Base-by-base conservation (phyloP, 2,113 vertebrate genomes). In the Phaethornis superciliosus region DNA sequence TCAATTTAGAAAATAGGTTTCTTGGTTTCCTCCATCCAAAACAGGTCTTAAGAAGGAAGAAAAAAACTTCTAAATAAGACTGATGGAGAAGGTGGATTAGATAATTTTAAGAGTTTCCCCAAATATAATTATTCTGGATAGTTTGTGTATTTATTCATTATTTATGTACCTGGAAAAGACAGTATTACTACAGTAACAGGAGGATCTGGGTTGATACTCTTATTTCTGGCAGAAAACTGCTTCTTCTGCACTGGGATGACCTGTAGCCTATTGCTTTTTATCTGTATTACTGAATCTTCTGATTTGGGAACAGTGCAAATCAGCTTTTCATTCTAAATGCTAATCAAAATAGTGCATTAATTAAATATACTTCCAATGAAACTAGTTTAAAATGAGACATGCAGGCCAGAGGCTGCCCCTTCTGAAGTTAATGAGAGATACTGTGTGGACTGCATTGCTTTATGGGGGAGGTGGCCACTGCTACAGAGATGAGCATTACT, bases 351-450 rank as follows among this genome's bases (percentile, higher is more conserved):
- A 44, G n/a, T 90, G 69, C 1, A 2, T 95, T 90, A 91, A 95
- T 95, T 96, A 86, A 91, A 93, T 75, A 49, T 58, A 91, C 19
- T 88, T 91, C 80, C 68, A 72, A 85, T 93, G 68, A 95, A 95
- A 71, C 40, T 83, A 78, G 49, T 85, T 91, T 81, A 80, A 78
- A 88, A 91, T 60, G 69, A 88, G 75, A 58, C 71, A 90, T 3
- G 2, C 33, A 71, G 46, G 42, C 69, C 32, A 44, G 60, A 88
- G 60, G 46, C 65, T 91, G 49, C 17, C n/a, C 64, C 81, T 94
- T 84, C 72, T 80, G 62, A 90, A 93, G 35, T 60, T 94, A 93
- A 95, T 76, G 40, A 91, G 40, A 90, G 65, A 70, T 75, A 83
- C 37, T 68, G 75, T 89, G 35, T 24, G 56, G 23, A 62, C 12